Conservation (phyloP, 2,797 vertebrate species). For the Rachycentron canadum region DNA sequence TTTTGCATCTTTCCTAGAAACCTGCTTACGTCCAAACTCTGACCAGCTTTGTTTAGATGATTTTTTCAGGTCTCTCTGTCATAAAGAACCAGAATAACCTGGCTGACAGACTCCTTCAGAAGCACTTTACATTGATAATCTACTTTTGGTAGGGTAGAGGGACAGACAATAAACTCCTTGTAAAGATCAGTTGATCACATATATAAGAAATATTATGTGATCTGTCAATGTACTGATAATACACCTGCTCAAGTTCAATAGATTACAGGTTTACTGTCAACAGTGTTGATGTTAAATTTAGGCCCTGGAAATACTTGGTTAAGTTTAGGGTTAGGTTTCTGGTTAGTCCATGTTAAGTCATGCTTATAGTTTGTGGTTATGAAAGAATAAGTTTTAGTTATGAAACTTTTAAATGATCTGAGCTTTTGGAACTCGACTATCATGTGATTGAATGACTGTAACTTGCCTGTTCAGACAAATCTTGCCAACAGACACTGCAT, state of each 20-base stretch:
- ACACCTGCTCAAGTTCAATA: conserved; percentile 8
- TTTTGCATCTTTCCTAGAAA: neutral
- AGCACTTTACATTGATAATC: neutral
- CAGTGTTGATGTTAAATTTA: neutral
- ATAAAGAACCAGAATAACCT: neutral
- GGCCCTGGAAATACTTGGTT: neutral
- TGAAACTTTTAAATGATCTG: neutral
- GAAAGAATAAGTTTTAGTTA: neutral
- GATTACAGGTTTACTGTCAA: conserved; percentile 31
- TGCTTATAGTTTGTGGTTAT: neutral
- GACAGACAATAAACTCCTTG: conserved; percentile 1
- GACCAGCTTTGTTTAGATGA: neutral
- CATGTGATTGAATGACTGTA: neutral
- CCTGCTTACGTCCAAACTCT: neutral
- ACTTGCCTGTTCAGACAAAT: neutral
- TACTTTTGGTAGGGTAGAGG: neutral
- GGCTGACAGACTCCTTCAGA: neutral
- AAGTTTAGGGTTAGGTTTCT: conserved; percentile 17
- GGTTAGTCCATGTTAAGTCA: neutral
- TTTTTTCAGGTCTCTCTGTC: neutral
- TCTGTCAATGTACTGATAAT: neutral
- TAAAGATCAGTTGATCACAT: neutral
- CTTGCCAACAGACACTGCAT: neutral
- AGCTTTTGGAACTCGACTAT: neutral
- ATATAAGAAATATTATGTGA: neutral